Base-by-base conservation (phyloP, 2,888 invertebrate genomes). In the Uloborus plumipes region DNA sequence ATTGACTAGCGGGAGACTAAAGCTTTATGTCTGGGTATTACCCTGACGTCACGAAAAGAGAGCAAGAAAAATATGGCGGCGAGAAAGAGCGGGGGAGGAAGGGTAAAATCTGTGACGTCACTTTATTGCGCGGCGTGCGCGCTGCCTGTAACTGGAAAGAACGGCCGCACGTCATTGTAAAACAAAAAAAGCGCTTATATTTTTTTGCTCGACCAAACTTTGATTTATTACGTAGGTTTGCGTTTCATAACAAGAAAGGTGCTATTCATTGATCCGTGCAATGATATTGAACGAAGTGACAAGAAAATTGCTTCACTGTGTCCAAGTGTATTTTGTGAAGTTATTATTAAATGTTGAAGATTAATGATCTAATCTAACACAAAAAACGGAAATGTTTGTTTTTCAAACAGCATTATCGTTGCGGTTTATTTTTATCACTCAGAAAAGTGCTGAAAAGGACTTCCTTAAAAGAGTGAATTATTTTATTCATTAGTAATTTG, bases 131-230 rank as follows among this genome's bases (percentile, higher is more conserved):
- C 16, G 6, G 18, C 53, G 53, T n/a, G 53, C n/a, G 13, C 47
- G 53, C 53, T 47, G 13, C 47, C 22, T 18, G 59, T 14, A 39
- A 16, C 11, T 62, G 51, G 39, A 69, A 70, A 70, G n/a, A 22
- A 18, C n/a, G 53, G 15, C n/a, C 31, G 58, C 65, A 74, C 39
- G 62, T 55, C 55, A 7, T 14, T 55, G 26, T 39, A 65, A 47
- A 31, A 14, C 11, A 55, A 39, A 39, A 31, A 76, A 59, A 9
- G 18, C 11, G 15, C 18, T 11, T 16, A 15, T 55, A 49, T 22
- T 77, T 77, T 70, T 70, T 69, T 53, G 39, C 22, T 77, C 26
- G 77, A 65, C 70, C 39, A 39, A 71, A 65, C 77, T 65, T 53
- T 70, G 53, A 77, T 77, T 39, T 39, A 39, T 69, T 77, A 62